A percentile compares a stretch with the other conserved stretches of the same genome.
Conservation (phyloP, 2,797 vertebrate genomes). For the Thripadectes ignobilis region DNA sequence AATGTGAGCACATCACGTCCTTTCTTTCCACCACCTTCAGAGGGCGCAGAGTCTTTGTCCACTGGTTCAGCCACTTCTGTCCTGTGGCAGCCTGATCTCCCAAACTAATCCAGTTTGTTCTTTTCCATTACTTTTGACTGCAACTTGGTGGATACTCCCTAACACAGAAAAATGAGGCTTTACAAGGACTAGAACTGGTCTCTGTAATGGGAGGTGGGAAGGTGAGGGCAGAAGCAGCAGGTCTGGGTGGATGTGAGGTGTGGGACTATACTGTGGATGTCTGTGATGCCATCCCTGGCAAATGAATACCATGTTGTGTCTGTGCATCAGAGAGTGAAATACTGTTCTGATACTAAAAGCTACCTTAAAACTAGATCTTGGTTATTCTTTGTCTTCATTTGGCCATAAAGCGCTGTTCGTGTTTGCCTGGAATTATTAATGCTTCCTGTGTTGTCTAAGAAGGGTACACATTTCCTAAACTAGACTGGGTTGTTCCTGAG, state of each 20-base stretch:
- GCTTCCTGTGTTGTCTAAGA: not conserved
- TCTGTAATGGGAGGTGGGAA: not conserved
- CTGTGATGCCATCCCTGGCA: not conserved
- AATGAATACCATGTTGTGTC: not conserved
- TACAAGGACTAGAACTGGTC: not conserved
- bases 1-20: fast-evolving
- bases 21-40: not conserved
- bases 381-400: not conserved
- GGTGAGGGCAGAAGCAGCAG: not conserved
- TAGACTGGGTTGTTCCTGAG: not conserved
- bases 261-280: fast-evolving
- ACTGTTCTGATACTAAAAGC: not conserved
- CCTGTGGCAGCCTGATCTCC: not conserved
- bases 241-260: not conserved
- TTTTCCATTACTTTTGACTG: not conserved
- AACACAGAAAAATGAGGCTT: not conserved
- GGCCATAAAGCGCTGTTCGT: not conserved
- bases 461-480: not conserved
- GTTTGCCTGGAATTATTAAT: not conserved
- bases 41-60: not conserved
- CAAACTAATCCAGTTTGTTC: not conserved
- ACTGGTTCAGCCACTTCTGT: fast-evolving
- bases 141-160: not conserved
- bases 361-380: not conserved
- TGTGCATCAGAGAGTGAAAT: not conserved